Evolutionary conservation across 2,113 vertebrate species (phyloP).

Genomic region (Guaruba guarouba): DNA sequence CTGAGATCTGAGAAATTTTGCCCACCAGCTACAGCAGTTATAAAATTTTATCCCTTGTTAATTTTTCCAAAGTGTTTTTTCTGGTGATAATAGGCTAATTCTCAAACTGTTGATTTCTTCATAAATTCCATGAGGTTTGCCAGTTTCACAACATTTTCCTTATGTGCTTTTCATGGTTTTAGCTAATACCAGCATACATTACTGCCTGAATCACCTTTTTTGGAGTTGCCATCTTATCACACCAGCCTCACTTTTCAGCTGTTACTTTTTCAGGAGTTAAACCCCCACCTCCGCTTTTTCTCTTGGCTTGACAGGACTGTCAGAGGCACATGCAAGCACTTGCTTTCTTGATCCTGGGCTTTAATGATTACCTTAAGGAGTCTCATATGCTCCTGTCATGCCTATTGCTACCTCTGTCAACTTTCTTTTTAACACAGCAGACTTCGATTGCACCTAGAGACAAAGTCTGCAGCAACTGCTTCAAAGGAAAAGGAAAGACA

Average conservation of each 20-base stretch:
- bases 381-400: slow-evolving; percentile 52
- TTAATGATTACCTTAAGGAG: slow-evolving; percentile 56
- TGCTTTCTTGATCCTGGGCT: slow-evolving; percentile 44
- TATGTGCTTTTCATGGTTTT: background rate
- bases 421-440: slow-evolving; percentile 42
- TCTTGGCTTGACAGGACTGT: slow-evolving; percentile 35
- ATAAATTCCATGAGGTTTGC: background rate
- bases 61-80: background rate
- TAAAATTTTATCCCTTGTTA: background rate
- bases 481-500: background rate
- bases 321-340: slow-evolving; percentile 26
- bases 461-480: slow-evolving; percentile 25
- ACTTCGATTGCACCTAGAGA: background rate
- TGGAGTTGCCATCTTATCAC: slow-evolving; percentile 3
- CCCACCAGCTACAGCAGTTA: background rate
- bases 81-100: background rate
- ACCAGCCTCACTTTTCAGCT: slow-evolving; percentile 42
- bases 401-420: slow-evolving; percentile 50
- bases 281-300: background rate
- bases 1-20: background rate
- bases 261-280: slow-evolving; percentile 41
- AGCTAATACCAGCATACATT: background rate
- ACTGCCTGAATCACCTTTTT: background rate
- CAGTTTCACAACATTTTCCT: slow-evolving; percentile 6
- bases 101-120: slow-evolving; percentile 10